Evolutionary conservation across 2,113 vertebrate species (phyloP).

Genomic region (Psilopsiagon aymara): DNA sequence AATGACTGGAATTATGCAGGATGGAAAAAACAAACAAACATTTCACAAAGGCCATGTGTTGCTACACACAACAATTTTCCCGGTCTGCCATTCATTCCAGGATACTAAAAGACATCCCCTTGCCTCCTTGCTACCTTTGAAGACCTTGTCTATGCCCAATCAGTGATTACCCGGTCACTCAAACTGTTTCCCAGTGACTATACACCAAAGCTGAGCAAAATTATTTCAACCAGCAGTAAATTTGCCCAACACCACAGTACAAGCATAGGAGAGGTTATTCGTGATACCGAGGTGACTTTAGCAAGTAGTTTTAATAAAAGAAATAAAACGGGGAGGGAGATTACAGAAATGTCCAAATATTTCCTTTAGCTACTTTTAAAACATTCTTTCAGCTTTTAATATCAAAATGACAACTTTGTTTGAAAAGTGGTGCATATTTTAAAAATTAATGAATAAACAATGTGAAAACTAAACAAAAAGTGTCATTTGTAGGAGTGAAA

Average conservation of each 20-base stretch:
- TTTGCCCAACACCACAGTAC: not conserved
- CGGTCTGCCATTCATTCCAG: not conserved
- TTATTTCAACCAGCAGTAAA: not conserved
- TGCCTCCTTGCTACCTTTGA: not conserved
- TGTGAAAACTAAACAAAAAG: conserved; percentile 14
- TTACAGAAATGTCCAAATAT: conserved; percentile 12
- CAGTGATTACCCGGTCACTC: not conserved
- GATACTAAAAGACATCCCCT: not conserved
- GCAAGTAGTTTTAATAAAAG: not conserved
- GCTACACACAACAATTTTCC: not conserved
- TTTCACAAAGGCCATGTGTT: not conserved
- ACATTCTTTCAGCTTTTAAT: not conserved
- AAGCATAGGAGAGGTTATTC: not conserved
- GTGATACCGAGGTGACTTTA: not conserved
- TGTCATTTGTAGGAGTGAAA: not conserved
- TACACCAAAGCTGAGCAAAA: not conserved
- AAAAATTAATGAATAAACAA: not conserved
- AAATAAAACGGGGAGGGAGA: not conserved
- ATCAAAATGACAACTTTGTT: not conserved
- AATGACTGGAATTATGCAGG: not conserved
- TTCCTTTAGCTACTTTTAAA: not conserved
- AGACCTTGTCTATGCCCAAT: not conserved
- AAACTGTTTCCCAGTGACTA: not conserved
- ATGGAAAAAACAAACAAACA: not conserved
- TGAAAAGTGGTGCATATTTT: not conserved